Conservation (phyloP, 2,888 invertebrate species). For the Orchesella flavescens region DNA sequence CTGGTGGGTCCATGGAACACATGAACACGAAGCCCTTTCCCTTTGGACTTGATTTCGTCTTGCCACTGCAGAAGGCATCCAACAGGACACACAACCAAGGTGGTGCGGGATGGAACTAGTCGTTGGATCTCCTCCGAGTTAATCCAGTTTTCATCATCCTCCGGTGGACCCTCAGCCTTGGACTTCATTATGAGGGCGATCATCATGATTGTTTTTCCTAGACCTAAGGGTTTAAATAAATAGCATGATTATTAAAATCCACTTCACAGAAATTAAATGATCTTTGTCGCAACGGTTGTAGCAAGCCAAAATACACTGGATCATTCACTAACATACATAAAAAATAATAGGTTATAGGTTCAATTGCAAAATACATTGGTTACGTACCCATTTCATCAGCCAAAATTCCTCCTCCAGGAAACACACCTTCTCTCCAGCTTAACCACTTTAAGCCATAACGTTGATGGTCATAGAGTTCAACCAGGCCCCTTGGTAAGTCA, state of each 20-base stretch:
- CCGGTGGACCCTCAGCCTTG: constrained; percentile 9
- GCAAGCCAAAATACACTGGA: too few species aligned
- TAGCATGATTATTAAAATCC: too few species aligned
- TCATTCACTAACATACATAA: too few species aligned
- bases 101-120: constrained; percentile 77
- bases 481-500: constrained; percentile 79
- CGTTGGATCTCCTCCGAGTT: constrained; percentile 35
- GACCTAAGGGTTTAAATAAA: constrained; percentile 81
- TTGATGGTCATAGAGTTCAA: constrained; percentile 87
- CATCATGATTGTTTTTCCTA: constrained; percentile 89
- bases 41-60: constrained; percentile 82
- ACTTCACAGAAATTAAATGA: constrained; percentile 6
- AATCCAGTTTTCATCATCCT: constrained; percentile 43
- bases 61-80: constrained; percentile 94
- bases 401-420: constrained; percentile 88
- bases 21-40: constrained; percentile 80
- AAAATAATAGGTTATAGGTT: too few species aligned
- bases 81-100: constrained; percentile 93
- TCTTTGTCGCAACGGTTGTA: too few species aligned
- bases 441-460: constrained; percentile 90
- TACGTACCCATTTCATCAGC: constrained; percentile 76
- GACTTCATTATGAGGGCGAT: constrained; percentile 81
- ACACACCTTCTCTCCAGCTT: constrained; percentile 89
- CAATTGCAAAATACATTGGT: background rate
- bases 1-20: constrained; percentile 89